Percentiles rank a stretch among this genome's conserved stretches.
phyloP scores from a whole-genome alignment of 2,113 vertebrate species.

The Ceuthmochares aereus region DNA sequence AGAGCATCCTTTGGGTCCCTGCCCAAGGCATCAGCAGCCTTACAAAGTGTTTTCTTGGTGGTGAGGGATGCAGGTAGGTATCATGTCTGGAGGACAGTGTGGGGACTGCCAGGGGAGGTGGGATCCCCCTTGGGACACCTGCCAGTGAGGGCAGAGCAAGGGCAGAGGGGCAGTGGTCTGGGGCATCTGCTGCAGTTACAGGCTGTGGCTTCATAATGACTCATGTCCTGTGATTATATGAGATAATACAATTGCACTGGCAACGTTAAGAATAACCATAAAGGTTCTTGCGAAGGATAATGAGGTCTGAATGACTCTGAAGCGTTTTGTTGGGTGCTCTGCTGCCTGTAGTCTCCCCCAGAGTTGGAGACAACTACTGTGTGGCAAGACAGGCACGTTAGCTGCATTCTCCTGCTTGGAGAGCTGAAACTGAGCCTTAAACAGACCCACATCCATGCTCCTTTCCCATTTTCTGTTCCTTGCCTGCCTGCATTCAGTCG shows the following conservation, averaged over 20 bases:
- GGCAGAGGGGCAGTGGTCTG: background rate
- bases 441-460: fast-evolving
- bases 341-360: background rate
- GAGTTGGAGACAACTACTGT: fast-evolving
- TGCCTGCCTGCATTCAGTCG: too few relatives aligned
- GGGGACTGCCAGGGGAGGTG: background rate
- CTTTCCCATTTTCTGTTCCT: background rate
- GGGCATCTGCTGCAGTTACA: background rate
- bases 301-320: background rate
- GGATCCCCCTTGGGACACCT: background rate
- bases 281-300: background rate
- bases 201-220: background rate
- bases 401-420: background rate
- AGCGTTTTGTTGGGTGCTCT: background rate
- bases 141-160: background rate
- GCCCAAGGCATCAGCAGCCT: background rate
- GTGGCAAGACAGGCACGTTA: fast-evolving
- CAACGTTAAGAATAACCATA: background rate
- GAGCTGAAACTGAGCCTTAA: background rate
- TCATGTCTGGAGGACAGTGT: background rate
- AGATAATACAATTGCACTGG: background rate
- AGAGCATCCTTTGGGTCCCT: background rate
- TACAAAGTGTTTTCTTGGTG: too few relatives aligned
- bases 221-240: background rate
- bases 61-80: background rate